Evolutionary conservation across 1,140 invertebrate species (phyloP).

Genomic region (Macrobrachium rosenbergii): DNA sequence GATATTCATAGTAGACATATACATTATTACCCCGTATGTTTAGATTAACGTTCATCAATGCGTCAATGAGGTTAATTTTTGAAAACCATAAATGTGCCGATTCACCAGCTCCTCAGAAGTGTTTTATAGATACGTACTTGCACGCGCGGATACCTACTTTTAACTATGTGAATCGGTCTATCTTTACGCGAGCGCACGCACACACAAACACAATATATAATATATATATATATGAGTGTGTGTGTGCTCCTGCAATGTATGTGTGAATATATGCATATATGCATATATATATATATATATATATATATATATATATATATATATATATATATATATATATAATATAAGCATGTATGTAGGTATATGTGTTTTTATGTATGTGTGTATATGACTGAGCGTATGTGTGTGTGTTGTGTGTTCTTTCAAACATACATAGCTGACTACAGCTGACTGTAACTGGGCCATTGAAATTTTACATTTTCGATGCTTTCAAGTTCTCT

Average conservation of each 20-base stretch:
- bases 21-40: too few relatives aligned
- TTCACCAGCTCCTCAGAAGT: too few relatives aligned
- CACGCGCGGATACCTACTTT: background rate
- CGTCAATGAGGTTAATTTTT: too few relatives aligned
- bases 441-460: too few relatives aligned
- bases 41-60: too few relatives aligned
- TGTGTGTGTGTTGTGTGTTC: background rate
- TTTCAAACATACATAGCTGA: too few relatives aligned
- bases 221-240: background rate
- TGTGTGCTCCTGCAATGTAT: background rate
- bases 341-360: background rate
- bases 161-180: background rate
- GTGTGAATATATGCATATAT: background rate
- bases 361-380: constrained; percentile 22
- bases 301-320: background rate
- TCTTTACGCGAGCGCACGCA: background rate
- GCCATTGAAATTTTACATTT: too few relatives aligned
- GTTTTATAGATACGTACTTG: constrained; percentile 12
- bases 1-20: too few relatives aligned
- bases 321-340: too few relatives aligned
- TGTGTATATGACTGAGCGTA: constrained; percentile 9
- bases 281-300: constrained; percentile 29
- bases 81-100: background rate
- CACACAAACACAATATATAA: constrained; percentile 2
- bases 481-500: too few relatives aligned